Evolutionary conservation across 1,140 invertebrate species (phyloP).

Genomic region (Bombus confusus): DNA sequence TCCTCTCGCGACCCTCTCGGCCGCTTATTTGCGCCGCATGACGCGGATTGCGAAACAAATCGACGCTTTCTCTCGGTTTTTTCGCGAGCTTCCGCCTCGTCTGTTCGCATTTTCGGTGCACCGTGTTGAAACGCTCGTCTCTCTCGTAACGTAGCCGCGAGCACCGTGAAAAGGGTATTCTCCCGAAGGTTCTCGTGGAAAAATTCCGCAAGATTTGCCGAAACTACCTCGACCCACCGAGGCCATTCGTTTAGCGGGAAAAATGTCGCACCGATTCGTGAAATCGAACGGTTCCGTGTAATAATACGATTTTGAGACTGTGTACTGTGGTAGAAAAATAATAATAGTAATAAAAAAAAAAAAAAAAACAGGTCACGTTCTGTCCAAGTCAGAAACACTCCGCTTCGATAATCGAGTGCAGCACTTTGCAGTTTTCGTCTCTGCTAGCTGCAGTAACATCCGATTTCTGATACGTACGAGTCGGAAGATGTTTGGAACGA

Average conservation of each 20-base stretch:
- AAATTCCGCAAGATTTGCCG: background rate
- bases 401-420: constrained; percentile 48
- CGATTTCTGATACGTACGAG: constrained; percentile 54
- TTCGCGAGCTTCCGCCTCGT: background rate
- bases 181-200: background rate
- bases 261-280: background rate
- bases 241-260: background rate
- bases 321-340: background rate
- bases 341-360: background rate
- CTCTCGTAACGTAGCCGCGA: background rate
- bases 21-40: constrained; percentile 47
- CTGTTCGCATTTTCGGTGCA: background rate
- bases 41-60: constrained; percentile 30
- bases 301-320: background rate
- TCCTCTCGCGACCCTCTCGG: constrained; percentile 16
- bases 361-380: background rate
- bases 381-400: constrained; percentile 14
- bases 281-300: background rate
- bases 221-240: background rate
- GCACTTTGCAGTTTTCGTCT: constrained; percentile 52
- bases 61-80: background rate
- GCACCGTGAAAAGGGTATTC: background rate
- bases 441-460: constrained; percentile 47
- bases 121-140: background rate
- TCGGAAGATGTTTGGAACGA: constrained; percentile 3